Percentiles rank a stretch among this genome's conserved stretches.
phyloP scores from a whole-genome alignment of 1,140 invertebrate species.

The Lepidurus packardi region DNA sequence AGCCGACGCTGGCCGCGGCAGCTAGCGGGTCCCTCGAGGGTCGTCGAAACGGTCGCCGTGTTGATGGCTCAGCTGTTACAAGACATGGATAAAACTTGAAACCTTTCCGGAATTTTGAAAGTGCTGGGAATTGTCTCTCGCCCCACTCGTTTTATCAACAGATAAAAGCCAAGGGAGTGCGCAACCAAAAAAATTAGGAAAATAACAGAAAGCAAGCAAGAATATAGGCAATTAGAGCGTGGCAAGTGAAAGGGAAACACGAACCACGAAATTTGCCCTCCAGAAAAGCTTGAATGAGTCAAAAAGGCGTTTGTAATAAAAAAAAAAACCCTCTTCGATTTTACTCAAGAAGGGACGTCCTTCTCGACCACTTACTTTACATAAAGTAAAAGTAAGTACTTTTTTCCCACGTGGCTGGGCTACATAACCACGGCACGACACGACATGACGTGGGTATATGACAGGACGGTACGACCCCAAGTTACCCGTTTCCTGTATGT shows the following conservation, averaged over 20 bases:
- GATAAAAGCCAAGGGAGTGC: not conserved
- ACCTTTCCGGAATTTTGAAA: not conserved
- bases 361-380: not conserved
- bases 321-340: not conserved
- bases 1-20: slow-evolving; percentile 32
- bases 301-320: not conserved
- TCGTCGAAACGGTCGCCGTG: slow-evolving; percentile 28
- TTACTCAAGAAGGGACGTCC: not conserved
- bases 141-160: not conserved
- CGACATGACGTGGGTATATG: no score
- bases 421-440: not conserved
- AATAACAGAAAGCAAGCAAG: not conserved
- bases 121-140: not conserved
- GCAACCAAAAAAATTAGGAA: not conserved
- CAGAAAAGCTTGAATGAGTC: not conserved
- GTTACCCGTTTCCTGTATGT: not conserved
- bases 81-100: not conserved
- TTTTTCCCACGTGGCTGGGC: slow-evolving; percentile 15
- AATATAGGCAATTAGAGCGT: slow-evolving; percentile 22
- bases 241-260: slow-evolving; percentile 16
- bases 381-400: slow-evolving; percentile 12
- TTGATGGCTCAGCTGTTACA: slow-evolving; percentile 18
- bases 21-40: slow-evolving; percentile 21
- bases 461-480: not conserved
- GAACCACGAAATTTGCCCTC: slow-evolving; percentile 16